phyloP scores from a whole-genome alignment of 2,797 vertebrate species.

The Brotogeris chrysoptera region DNA sequence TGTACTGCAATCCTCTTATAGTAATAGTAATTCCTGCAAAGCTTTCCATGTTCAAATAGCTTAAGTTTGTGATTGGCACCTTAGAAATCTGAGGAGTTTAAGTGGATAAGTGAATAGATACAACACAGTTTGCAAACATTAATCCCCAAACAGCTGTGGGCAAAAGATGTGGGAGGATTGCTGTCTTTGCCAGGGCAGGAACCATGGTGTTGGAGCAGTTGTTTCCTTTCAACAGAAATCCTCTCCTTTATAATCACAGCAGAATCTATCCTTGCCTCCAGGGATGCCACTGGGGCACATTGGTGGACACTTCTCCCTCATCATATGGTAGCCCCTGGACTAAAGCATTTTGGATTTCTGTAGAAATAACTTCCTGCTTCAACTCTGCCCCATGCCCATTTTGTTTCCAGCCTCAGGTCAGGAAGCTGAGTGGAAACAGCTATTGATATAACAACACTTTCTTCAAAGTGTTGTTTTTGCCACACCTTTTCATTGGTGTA shows the following conservation, averaged over 20 bases:
- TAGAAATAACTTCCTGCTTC: not conserved
- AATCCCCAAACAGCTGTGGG: conserved; percentile 22
- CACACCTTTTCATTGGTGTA: not conserved
- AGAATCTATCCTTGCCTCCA: not conserved
- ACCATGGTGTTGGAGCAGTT: not conserved
- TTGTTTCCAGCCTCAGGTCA: not conserved
- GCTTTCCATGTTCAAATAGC: not conserved
- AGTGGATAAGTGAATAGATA: not conserved
- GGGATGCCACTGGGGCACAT: not conserved
- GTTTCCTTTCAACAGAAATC: not conserved
- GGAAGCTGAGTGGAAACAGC: not conserved
- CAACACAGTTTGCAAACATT: not conserved
- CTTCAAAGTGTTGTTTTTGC: not conserved
- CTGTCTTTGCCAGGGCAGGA: not conserved
- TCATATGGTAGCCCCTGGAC: not conserved
- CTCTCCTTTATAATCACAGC: not conserved
- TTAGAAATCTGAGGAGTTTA: conserved; percentile 18
- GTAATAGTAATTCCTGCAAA: not conserved
- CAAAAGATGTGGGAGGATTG: not conserved
- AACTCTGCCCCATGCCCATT: not conserved
- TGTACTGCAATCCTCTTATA: not conserved
- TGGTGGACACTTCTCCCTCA: not conserved
- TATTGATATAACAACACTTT: not conserved
- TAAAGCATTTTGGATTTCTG: not conserved
- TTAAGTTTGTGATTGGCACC: conserved; percentile 5